Base-by-base conservation (phyloP, 2,888 invertebrate genomes). In the Trachelus iudaicus region DNA sequence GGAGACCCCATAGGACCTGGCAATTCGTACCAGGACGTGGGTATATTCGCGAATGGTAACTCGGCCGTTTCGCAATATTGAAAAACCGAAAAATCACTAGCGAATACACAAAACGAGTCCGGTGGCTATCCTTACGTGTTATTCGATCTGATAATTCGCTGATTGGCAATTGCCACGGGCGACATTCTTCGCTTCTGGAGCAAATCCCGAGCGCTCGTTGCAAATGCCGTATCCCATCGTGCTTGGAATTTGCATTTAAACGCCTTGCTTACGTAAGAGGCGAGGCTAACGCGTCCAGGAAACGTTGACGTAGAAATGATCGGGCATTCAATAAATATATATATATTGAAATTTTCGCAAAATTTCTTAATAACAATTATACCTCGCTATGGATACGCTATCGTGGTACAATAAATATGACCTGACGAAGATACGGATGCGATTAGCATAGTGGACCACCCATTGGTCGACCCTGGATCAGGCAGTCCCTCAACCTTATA, bases 401-500 rank as follows among this genome's bases (percentile, higher is more conserved):
- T 23, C 56, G 2, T 23, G 23, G 56, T 23, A 56, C 9, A 23
- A 9, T 9, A 56, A 56, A 23, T 34, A 31, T 34, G 3, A n/a
- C 33, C 33, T 15, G 71, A 34, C 31, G 71, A 71, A 75, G 74
- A 74, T 69, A 79, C 73, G 78, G 79, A 82, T 80, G 80, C 81
- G 87, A 90, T 90, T 90, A 89, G 89, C 89, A 89, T 89, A 86
- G 87, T 83, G 86, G 91, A 90, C 91, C 91, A 91, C 90, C 91
- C 91, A 91, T 90, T 89, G 83, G 84, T 87, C 89, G 90, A 90
- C 90, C 90, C 90, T 87, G 86, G 85, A 85, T 83, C 85, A 83
- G 86, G 79, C 75, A 79, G 80, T 83, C 78, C 81, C 79, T 83
- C 77, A 82, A 82, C 80, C 86, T 86, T 87, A 86, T 90, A 90